These are phyloP conservation scores for Anabas testudineus DNA, from an alignment of 2,797 vertebrate species.

Conservation along the genomic window DNA sequence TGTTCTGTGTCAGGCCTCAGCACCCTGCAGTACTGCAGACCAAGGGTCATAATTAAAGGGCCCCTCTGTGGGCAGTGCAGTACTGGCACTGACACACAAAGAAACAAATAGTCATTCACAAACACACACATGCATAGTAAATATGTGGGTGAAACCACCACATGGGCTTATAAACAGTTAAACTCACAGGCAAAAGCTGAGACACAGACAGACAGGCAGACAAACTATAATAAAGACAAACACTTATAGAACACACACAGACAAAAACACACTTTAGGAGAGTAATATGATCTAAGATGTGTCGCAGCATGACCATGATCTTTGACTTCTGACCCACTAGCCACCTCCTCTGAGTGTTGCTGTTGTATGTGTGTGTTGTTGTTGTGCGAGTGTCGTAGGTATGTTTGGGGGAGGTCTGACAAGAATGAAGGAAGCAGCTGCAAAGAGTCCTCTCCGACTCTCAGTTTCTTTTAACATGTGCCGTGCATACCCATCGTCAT, in stretches of 20 bases:
- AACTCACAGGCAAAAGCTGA: conserved; percentile 8
- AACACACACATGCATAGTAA: conserved; percentile 55
- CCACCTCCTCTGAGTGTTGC: conserved; percentile 40
- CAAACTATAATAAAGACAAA: background rate
- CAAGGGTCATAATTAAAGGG: conserved; percentile 71
- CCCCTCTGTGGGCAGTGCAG: conserved; percentile 49
- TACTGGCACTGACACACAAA: conserved; percentile 43
- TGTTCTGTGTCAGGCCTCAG: conserved; percentile 28
- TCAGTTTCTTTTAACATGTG: conserved; percentile 39
- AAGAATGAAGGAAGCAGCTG: conserved; percentile 76
- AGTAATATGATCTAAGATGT: conserved; percentile 72
- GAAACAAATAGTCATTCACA: conserved; percentile 33
- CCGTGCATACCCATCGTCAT: conserved; percentile 28
- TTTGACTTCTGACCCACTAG: conserved; percentile 61
- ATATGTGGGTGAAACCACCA: conserved; percentile 36
- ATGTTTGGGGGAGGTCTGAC: conserved; percentile 46
- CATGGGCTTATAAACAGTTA: conserved; percentile 46
- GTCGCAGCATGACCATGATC: conserved; percentile 64
- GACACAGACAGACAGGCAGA: conserved; percentile 7
- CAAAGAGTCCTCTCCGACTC: conserved; percentile 36
- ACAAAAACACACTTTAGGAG: conserved; percentile 23
- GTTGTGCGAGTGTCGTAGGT: conserved; percentile 28
- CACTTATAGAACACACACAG: conserved; percentile 24
- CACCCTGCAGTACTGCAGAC: conserved; percentile 37
- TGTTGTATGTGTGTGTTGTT: conserved; percentile 34